phyloP scores from a whole-genome alignment of 2,888 invertebrate species.

The Eucera pruinosa region DNA sequence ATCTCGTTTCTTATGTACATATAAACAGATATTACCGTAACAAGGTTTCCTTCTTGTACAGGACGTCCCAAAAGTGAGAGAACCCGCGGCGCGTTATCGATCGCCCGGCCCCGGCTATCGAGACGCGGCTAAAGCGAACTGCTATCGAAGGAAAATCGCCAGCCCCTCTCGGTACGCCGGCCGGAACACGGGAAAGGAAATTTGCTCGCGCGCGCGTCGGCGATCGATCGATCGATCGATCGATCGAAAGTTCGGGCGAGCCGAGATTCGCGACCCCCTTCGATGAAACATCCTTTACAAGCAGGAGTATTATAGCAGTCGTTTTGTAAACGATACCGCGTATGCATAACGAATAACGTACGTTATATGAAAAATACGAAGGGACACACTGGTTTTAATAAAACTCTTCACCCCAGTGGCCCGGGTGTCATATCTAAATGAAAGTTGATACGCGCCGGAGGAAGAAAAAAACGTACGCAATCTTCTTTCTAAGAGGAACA shows the following conservation, averaged over 20 bases:
- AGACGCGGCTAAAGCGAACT: no score
- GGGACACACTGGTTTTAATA: conserved; percentile 72
- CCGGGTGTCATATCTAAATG: conserved; percentile 64
- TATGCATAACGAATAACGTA: conserved; percentile 64
- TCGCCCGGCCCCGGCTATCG: no score
- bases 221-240: no score
- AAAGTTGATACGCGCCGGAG: conserved; percentile 53
- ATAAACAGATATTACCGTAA: conserved; percentile 80
- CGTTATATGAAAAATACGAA: conserved; percentile 70
- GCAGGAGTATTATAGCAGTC: conserved; percentile 39
- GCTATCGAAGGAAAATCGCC: no score
- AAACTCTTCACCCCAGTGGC: conserved; percentile 66
- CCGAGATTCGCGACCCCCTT: conserved; percentile 18
- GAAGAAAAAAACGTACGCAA: conserved; percentile 34
- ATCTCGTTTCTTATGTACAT: conserved; percentile 77
- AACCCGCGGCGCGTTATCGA: background rate
- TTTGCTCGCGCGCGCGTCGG: no score
- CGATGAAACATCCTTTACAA: conserved; percentile 67
- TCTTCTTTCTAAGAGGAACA: conserved; percentile 67
- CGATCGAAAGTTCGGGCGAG: background rate
- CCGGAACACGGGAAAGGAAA: no score
- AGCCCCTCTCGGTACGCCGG: no score
- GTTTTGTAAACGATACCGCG: conserved; percentile 60
- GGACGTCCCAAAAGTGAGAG: conserved; percentile 54
- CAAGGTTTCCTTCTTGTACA: conserved; percentile 67